A percentile compares a stretch with the other conserved stretches of the same genome.
Evolutionary conservation across 2,797 vertebrate genomes (phyloP).

Genomic region (Helarctos malayanus): DNA sequence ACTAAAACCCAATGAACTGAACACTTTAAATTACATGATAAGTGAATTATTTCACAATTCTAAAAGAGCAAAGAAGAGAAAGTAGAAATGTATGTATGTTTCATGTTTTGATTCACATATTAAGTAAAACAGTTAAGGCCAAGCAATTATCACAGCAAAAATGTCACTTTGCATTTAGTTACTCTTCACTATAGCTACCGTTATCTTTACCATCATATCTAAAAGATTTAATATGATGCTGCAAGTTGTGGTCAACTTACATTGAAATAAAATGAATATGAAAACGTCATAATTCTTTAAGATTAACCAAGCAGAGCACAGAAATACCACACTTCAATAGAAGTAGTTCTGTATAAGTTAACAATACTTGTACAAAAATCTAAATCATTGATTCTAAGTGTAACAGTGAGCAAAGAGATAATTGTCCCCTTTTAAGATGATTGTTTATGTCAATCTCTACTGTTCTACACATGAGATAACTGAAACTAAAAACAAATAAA

Average conservation of each 20-base stretch:
- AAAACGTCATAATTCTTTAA: slow-evolving; percentile 34
- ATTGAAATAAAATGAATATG: slow-evolving; percentile 21
- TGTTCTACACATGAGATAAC: not conserved
- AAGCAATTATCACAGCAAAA: not conserved
- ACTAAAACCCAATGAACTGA: not conserved
- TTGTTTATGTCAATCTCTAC: not conserved
- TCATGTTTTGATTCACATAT: slow-evolving; percentile 3
- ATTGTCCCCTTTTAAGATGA: not conserved
- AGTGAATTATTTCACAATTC: not conserved
- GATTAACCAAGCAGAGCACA: not conserved
- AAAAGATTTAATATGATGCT: not conserved
- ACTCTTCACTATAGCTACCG: not conserved
- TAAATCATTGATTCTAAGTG: not conserved
- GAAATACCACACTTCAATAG: not conserved
- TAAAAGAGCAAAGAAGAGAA: slow-evolving; percentile 4
- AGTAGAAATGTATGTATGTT: slow-evolving; percentile 28
- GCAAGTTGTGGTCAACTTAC: not conserved
- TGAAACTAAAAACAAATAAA: not conserved
- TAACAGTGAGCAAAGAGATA: slow-evolving; percentile 38
- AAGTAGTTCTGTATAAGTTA: not conserved
- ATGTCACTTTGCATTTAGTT: slow-evolving; percentile 11
- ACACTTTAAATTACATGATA: not conserved
- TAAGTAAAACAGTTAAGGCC: not conserved
- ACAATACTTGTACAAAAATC: not conserved
- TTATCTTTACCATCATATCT: not conserved